These are phyloP conservation scores for Trypoxylus dichotomus DNA, from an alignment of 1,140 invertebrate genomes.

Conservation along the genomic window DNA sequence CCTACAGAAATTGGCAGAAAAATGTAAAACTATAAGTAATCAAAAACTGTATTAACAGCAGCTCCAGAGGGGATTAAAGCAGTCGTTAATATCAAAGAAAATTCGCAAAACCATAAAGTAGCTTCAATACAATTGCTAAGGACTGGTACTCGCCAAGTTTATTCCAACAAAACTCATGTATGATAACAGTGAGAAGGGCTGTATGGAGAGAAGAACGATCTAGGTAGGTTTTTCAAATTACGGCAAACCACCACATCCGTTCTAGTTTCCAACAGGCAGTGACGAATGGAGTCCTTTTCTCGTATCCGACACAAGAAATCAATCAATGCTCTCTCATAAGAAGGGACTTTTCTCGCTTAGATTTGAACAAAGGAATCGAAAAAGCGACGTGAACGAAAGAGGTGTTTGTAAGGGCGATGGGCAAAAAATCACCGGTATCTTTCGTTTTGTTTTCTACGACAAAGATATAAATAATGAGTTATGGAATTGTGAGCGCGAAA, in stretches of 20 bases:
- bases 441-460: slow-evolving; percentile 2
- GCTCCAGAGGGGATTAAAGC: too few species aligned
- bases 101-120: too few species aligned
- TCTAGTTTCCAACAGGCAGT: neutral
- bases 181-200: neutral
- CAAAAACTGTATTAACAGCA: too few species aligned
- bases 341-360: slow-evolving; percentile 13
- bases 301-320: slow-evolving; percentile 4
- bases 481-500: neutral
- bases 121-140: too few species aligned
- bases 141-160: too few species aligned
- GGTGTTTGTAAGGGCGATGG: neutral
- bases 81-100: too few species aligned
- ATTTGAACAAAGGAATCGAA: neutral
- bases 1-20: too few species aligned
- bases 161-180: neutral
- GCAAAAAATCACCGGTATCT: neutral
- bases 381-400: neutral
- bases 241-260: neutral
- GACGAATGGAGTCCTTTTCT: slow-evolving; percentile 21
- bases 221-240: neutral
- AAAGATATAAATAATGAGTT: slow-evolving; percentile 10
- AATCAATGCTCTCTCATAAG: slow-evolving; percentile 16
- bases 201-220: neutral
- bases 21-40: too few species aligned